Conservation (phyloP, 2,113 vertebrate species). For the Labrus mixtus region DNA sequence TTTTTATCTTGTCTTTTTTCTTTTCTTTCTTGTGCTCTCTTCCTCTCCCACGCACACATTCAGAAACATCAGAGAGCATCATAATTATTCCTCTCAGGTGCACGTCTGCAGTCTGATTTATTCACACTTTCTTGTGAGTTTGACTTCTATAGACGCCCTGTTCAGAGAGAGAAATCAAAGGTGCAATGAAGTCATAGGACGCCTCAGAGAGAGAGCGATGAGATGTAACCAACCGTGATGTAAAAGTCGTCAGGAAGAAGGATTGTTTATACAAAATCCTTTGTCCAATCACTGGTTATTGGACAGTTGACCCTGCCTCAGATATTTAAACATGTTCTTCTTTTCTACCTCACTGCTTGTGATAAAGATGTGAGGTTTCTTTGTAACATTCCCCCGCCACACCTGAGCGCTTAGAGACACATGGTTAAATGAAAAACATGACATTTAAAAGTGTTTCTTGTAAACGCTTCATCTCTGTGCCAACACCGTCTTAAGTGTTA, state of each 20-base stretch:
- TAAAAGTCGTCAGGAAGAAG: neutral
- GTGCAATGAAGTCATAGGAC: neutral
- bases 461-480: slow-evolving; percentile 9
- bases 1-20: slow-evolving; percentile 12
- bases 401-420: neutral
- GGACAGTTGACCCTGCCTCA: neutral
- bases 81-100: slow-evolving; percentile 60
- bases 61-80: slow-evolving; percentile 50
- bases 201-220: neutral
- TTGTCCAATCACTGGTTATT: neutral
- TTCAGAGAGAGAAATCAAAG: slow-evolving; percentile 24
- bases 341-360: neutral
- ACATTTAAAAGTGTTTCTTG: slow-evolving; percentile 19
- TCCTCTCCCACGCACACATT: slow-evolving; percentile 39
- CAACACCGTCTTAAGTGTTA: slow-evolving; percentile 19
- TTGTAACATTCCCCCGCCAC: neutral
- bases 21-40: slow-evolving; percentile 3
- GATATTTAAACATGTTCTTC: too few species aligned
- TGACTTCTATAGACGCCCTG: slow-evolving; percentile 4
- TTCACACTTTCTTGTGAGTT: slow-evolving; percentile 43
- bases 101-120: slow-evolving; percentile 55
- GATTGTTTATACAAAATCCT: slow-evolving; percentile 1
- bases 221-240: neutral
- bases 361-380: neutral
- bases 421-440: slow-evolving; percentile 16